These are phyloP conservation scores for Epinephelus awoara DNA, from an alignment of 2,797 vertebrate species.

Conservation along the genomic window DNA sequence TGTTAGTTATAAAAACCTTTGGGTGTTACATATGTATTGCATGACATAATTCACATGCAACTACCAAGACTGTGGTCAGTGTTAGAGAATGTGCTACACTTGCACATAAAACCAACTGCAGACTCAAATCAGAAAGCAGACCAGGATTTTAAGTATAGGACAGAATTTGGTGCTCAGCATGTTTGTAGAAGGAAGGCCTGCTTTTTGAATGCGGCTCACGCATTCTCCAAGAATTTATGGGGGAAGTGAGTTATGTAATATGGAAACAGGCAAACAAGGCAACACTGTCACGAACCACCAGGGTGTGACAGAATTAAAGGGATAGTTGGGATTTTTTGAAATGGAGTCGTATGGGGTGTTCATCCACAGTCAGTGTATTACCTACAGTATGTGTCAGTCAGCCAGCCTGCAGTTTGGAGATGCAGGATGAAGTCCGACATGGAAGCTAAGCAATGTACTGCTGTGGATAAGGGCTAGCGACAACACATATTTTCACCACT, in stretches of 20 bases:
- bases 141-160: not conserved
- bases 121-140: slow-evolving; percentile 11
- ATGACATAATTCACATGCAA: not conserved
- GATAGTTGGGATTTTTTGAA: too few species aligned
- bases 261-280: slow-evolving; percentile 50
- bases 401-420: too few species aligned
- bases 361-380: too few species aligned
- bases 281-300: slow-evolving; percentile 36
- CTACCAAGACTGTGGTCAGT: not conserved
- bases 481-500: too few species aligned
- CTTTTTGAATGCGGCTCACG: slow-evolving; percentile 21
- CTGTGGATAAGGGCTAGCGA: too few species aligned
- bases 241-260: slow-evolving; percentile 61
- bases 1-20: too few species aligned
- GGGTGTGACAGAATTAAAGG: slow-evolving; percentile 21
- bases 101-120: not conserved
- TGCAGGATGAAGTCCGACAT: too few species aligned
- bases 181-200: not conserved
- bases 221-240: slow-evolving; percentile 31
- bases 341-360: too few species aligned
- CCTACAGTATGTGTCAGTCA: too few species aligned
- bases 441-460: too few species aligned
- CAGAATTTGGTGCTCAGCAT: not conserved
- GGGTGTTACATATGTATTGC: not conserved
- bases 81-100: not conserved